Base-by-base conservation (phyloP, 2,113 vertebrate species). In the Empidonax traillii region DNA sequence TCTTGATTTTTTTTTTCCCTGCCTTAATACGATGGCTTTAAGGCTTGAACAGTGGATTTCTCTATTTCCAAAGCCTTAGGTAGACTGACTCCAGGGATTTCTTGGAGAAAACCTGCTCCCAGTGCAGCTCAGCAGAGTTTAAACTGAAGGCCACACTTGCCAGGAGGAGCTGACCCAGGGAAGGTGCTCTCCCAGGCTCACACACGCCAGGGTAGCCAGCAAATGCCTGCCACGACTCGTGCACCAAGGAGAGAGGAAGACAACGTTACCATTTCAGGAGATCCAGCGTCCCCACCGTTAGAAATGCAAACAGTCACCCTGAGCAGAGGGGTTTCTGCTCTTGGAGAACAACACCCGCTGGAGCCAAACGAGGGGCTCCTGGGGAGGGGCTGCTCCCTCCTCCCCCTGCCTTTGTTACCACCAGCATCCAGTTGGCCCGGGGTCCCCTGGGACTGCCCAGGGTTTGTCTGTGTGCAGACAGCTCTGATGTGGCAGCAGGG, bases 401-500 rank as follows among this genome's bases (percentile, higher is more conserved):
- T 49, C 85, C 76, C 80, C 35, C 43, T 2, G 6, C 65, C 90
- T 86, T 93, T 62, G 91, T 95, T 84, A 82, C 83, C 81, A 82
- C 94, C 89, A 91, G 82, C 49, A 96, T 96, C 76, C 95, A 96
- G 91, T 96, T 81, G 94, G 88, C 53, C 80, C 92, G 56, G n/a
- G 75, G 6, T 87, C 97, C 94, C 96, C 41, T 1, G 93, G 92
- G 96, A 96, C 71, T 88, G 94, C 78, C 89, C 95, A 49, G 95
- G 93, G 80, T 96, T 96, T 94, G 95, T 92, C 94, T 97, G 96
- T 93, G 92, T 87, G 97, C 96, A 97, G 97, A 97, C 94, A 95
- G 95, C 94, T 96, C 97, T 95, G 96, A 94, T 97, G 97, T 97
- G 95, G 97, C 95, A 97, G 94, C 86, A 94, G 92, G 94, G 95